Evolutionary conservation across 53 echinoderm and acorn worm genomes (phyloP).

Genomic region (Paelopatides confundens): DNA sequence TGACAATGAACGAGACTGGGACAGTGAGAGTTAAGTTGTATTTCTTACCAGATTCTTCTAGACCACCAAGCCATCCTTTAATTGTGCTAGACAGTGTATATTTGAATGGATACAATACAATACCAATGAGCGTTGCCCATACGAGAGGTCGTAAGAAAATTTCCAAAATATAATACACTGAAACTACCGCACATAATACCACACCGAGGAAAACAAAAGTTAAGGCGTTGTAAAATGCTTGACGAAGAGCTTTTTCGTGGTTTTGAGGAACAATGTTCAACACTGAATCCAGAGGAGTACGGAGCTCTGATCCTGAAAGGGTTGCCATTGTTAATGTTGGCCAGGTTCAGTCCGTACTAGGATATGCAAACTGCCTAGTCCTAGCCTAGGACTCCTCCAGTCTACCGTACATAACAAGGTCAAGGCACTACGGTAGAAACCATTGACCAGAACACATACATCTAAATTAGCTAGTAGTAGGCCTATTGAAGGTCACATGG

Average conservation of each 20-base stretch:
- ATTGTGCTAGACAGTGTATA: slow-evolving; percentile 85
- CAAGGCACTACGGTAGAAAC: too few species aligned
- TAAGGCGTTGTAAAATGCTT: slow-evolving; percentile 96
- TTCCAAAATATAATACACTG: slow-evolving; percentile 94
- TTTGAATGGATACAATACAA: slow-evolving; percentile 96
- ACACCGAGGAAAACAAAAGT: slow-evolving; percentile 80
- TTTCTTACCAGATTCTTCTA: slow-evolving; percentile 67
- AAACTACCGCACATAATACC: slow-evolving; percentile 75
- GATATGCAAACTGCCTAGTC: too few species aligned
- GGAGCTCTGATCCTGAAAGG: slow-evolving; percentile 54
- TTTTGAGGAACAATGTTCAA: slow-evolving; percentile 88
- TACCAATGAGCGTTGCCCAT: slow-evolving; percentile 91
- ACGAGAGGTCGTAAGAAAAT: slow-evolving; percentile 88
- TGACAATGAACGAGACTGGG: background rate
- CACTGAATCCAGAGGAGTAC: slow-evolving; percentile 88
- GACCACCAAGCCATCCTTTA: slow-evolving; percentile 86
- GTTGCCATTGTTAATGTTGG: slow-evolving; percentile 31
- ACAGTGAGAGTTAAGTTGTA: background rate
- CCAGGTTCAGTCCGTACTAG: too few species aligned
- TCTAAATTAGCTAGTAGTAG: too few species aligned
- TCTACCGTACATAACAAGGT: too few species aligned
- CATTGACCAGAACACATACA: too few species aligned
- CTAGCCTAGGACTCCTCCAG: too few species aligned
- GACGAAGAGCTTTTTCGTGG: slow-evolving; percentile 93
- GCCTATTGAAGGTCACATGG: too few species aligned